These are phyloP conservation scores for Phylloscopus trochilus DNA, from an alignment of 2,113 vertebrate species.

Conservation along the genomic window DNA sequence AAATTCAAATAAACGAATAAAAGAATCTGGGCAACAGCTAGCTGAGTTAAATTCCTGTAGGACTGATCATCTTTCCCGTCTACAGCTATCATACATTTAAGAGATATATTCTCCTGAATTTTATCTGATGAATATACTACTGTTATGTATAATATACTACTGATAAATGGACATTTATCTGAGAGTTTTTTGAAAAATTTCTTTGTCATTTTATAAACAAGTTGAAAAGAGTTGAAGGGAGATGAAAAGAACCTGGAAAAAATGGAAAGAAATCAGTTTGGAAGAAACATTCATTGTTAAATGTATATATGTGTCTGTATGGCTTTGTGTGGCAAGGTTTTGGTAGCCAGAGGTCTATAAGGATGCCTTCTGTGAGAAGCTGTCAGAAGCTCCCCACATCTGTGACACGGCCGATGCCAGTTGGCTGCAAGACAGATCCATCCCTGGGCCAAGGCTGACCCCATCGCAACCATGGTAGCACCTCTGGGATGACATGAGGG, in stretches of 20 bases:
- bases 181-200: not conserved
- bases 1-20: not conserved
- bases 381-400: not conserved
- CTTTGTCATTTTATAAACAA: not conserved
- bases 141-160: too few relatives aligned
- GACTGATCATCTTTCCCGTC: not conserved
- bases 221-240: not conserved
- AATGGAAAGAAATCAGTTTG: not conserved
- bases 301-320: accelerated
- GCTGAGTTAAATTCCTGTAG: not conserved
- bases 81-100: not conserved
- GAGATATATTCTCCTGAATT: not conserved
- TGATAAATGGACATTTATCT: not conserved
- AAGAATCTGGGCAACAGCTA: not conserved
- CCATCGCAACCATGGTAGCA: not conserved
- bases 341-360: too few relatives aligned
- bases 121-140: not conserved
- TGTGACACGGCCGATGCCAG: not conserved
- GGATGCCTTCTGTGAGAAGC: not conserved
- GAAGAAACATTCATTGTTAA: not conserved
- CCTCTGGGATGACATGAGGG: not conserved
- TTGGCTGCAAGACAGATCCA: not conserved
- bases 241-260: not conserved
- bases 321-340: not conserved
- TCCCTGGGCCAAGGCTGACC: accelerated